Evolutionary conservation across 2,888 invertebrate species (phyloP).

Genomic region (Andrena bicolor): DNA sequence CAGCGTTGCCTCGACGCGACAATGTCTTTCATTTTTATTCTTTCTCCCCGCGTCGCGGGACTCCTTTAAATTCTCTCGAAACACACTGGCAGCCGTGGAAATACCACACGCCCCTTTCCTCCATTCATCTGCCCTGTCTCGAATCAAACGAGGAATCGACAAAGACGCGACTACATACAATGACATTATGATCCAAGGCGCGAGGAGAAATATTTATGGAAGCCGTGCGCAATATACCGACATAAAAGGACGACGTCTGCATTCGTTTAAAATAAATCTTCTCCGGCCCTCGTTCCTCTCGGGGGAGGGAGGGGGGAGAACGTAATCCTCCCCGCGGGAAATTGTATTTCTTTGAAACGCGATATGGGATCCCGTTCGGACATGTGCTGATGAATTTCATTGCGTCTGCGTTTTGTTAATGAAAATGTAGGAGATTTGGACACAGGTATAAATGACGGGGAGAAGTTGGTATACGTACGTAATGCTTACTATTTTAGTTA

Average conservation of each 20-base stretch:
- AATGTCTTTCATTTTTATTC: constrained; percentile 12
- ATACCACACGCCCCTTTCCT: neutral
- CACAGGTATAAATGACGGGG: too few relatives aligned
- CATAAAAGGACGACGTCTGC: constrained; percentile 12
- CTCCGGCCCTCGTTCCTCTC: too few relatives aligned
- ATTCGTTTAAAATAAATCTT: constrained; percentile 42
- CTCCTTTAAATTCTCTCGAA: constrained; percentile 56
- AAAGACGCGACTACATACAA: constrained; percentile 31
- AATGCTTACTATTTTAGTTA: too few relatives aligned
- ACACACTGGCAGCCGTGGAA: constrained; percentile 37
- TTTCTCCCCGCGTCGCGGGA: constrained; percentile 25
- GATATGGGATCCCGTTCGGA: neutral
- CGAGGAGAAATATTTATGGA: constrained; percentile 47
- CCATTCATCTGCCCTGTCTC: constrained; percentile 1
- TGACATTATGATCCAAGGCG: constrained; percentile 39
- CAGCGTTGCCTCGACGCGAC: constrained; percentile 18
- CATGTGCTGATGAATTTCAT: too few relatives aligned
- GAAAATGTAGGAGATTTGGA: too few relatives aligned
- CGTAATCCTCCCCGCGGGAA: neutral
- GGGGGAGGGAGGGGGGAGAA: neutral
- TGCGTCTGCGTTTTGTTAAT: too few relatives aligned
- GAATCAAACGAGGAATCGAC: constrained; percentile 42
- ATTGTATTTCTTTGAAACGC: constrained; percentile 14
- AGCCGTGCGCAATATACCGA: constrained; percentile 27
- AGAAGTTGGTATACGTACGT: too few relatives aligned